Percentiles rank a stretch among this genome's conserved stretches.
These are phyloP conservation scores for Ferdinandea cuprea DNA, from an alignment of 2,888 invertebrate genomes.

Conservation along the genomic window DNA sequence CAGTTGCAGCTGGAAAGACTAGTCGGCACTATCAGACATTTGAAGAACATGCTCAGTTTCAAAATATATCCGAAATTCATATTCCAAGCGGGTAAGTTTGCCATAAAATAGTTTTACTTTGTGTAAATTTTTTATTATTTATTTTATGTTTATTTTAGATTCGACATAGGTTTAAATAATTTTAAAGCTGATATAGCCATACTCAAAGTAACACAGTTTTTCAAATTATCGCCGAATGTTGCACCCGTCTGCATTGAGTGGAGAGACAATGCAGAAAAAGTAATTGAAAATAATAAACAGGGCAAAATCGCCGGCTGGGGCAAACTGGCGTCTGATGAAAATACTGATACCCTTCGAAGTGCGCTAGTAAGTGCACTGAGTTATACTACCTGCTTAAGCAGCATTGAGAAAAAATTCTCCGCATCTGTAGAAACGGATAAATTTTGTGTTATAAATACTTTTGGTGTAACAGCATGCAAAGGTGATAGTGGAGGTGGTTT, in stretches of 20 bases:
- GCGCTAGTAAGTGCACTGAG: slow-evolving; percentile 70
- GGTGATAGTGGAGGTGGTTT: slow-evolving; percentile 80
- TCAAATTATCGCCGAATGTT: slow-evolving; percentile 79
- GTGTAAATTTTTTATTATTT: background rate
- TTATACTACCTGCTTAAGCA: slow-evolving; percentile 68
- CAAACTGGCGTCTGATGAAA: slow-evolving; percentile 25
- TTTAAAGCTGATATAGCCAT: slow-evolving; percentile 81
- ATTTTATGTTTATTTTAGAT: too few species aligned
- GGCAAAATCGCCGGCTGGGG: slow-evolving; percentile 76
- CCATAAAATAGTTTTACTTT: background rate
- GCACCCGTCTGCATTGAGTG: slow-evolving; percentile 81
- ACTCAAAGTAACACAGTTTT: slow-evolving; percentile 77
- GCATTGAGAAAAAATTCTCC: slow-evolving; percentile 56
- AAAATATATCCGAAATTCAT: slow-evolving; percentile 65
- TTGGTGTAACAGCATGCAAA: slow-evolving; percentile 75
- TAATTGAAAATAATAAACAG: background rate
- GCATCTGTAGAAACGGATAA: slow-evolving; percentile 78
- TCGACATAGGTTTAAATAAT: slow-evolving; percentile 71
- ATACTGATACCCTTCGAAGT: slow-evolving; percentile 65
- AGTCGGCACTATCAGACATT: slow-evolving; percentile 29
- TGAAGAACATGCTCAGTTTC: slow-evolving; percentile 64
- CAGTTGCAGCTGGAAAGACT: slow-evolving; percentile 70
- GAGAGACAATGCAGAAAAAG: slow-evolving; percentile 54
- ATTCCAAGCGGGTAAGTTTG: slow-evolving; percentile 58
- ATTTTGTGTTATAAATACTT: slow-evolving; percentile 78